Evolutionary conservation across 2,888 invertebrate genomes (phyloP).

Genomic region (Patella ulyssiponensis): DNA sequence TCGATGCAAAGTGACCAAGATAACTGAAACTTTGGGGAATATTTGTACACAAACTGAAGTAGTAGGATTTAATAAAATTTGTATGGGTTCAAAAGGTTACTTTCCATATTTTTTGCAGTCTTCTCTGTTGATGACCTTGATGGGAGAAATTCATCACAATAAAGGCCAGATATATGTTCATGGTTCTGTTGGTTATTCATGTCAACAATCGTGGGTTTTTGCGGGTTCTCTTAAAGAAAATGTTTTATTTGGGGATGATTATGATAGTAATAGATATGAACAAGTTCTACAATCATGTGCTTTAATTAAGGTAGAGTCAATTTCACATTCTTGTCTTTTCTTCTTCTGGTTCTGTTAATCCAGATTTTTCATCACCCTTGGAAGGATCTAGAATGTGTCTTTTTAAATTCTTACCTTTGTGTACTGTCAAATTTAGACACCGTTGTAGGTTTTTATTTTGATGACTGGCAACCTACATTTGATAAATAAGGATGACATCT

Average conservation of each 20-base stretch:
- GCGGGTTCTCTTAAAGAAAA: constrained; percentile 87
- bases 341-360: no score
- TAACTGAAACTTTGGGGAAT: no score
- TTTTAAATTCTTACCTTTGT: no score
- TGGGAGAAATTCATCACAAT: constrained; percentile 79
- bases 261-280: constrained; percentile 74
- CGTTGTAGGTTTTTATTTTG: background rate
- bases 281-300: constrained; percentile 78
- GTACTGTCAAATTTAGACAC: background rate
- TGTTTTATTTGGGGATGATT: constrained; percentile 87
- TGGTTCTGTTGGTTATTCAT: constrained; percentile 79
- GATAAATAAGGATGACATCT: no score
- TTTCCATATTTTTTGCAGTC: constrained; percentile 45
- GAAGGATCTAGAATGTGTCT: no score
- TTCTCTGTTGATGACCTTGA: constrained; percentile 75
- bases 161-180: constrained; percentile 77
- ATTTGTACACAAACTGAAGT: no score
- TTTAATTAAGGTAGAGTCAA: constrained; percentile 64
- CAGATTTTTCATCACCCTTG: no score
- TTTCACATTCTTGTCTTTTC: no score
- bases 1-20: no score
- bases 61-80: no score
- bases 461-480: no score
- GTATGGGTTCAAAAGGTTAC: no score
- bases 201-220: constrained; percentile 85